Percentiles rank a stretch among this genome's conserved stretches.
Evolutionary conservation across 2,113 vertebrate genomes (phyloP).

Genomic region (Dipodomys ordii): DNA sequence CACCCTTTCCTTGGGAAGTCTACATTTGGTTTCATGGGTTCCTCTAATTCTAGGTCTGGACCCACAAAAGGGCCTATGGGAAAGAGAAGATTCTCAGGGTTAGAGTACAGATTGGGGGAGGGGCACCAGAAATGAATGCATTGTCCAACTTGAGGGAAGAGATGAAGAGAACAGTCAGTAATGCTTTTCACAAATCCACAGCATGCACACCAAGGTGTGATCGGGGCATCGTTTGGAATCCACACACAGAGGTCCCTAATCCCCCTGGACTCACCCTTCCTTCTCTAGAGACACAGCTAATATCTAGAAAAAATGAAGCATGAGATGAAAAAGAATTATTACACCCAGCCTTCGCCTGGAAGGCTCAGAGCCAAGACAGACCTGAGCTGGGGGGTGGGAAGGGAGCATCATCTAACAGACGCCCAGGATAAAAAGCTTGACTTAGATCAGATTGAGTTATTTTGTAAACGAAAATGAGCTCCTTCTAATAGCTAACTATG

Average conservation of each 20-base stretch:
- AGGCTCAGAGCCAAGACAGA: not conserved
- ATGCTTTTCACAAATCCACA: not conserved
- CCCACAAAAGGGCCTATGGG: not conserved
- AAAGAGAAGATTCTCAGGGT: not conserved
- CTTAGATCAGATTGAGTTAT: not conserved
- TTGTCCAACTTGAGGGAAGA: not conserved
- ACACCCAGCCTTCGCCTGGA: accelerated
- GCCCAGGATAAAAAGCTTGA: not conserved
- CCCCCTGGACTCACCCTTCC: accelerated
- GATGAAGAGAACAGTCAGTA: not conserved
- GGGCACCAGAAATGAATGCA: too few species aligned
- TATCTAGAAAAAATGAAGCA: not conserved
- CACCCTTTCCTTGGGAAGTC: too few species aligned
- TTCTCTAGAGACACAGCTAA: not conserved
- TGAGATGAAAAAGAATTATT: accelerated
- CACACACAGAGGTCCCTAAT: not conserved
- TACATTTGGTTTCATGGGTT: accelerated
- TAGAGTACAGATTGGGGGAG: too few species aligned
- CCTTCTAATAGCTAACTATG: not conserved
- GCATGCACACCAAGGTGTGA: accelerated
- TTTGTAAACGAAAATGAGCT: not conserved
- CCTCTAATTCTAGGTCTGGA: not conserved
- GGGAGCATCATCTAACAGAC: not conserved
- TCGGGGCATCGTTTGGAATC: not conserved
- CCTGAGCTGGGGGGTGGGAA: accelerated